Evolutionary conservation across 2,797 vertebrate genomes (phyloP).

Genomic region (Bradypodion pumilum): DNA sequence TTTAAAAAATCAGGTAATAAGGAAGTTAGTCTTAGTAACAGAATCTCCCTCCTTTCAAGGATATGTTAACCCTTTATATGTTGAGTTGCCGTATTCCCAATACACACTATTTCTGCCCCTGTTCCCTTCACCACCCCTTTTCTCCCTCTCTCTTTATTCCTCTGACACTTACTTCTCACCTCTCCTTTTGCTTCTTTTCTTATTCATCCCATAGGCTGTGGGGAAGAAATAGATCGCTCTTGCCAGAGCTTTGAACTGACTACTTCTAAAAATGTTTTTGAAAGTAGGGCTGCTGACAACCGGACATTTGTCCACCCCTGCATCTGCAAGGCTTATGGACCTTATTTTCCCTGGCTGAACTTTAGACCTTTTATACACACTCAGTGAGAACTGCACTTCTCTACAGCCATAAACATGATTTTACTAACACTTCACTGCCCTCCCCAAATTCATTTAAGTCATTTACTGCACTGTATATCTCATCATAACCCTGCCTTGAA

Average conservation of each 20-base stretch:
- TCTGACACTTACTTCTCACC: no score
- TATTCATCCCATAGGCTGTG: no score
- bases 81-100: no score
- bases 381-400: not conserved
- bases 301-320: not conserved
- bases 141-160: no score
- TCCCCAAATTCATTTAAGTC: conserved; percentile 64
- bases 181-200: no score
- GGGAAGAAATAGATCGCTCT: no score
- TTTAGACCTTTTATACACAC: not conserved
- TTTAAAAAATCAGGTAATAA: no score
- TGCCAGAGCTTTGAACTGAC: not conserved
- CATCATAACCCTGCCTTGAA: conserved; percentile 56
- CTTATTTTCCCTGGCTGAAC: not conserved
- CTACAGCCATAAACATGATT: conserved; percentile 3
- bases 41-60: no score
- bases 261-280: not conserved
- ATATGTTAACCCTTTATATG: no score
- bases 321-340: not conserved
- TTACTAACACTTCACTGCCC: conserved; percentile 27
- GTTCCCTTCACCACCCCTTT: no score
- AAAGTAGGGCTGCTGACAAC: not conserved
- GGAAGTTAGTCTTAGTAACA: no score
- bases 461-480: conserved; percentile 60
- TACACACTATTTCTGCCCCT: not conserved